Evolutionary conservation across 2,888 invertebrate genomes (phyloP).

Genomic region (Scelioninae gen. 2): DNA sequence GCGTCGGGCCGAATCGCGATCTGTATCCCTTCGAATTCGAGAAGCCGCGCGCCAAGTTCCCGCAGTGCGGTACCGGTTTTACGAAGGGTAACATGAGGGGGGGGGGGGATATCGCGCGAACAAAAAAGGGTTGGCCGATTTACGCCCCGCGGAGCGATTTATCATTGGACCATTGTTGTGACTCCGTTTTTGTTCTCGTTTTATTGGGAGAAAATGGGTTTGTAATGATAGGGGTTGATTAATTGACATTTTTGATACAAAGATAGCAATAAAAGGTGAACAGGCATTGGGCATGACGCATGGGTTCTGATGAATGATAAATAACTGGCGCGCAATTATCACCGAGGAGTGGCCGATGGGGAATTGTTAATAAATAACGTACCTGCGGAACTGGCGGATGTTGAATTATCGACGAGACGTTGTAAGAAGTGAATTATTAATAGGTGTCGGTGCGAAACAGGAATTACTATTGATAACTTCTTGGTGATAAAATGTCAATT

Average conservation of each 20-base stretch:
- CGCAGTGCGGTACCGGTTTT: slow-evolving; percentile 15
- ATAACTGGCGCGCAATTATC: neutral
- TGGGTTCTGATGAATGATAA: neutral
- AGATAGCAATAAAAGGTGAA: neutral
- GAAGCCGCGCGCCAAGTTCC: slow-evolving; percentile 12
- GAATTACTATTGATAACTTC: too few relatives aligned
- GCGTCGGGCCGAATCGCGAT: slow-evolving; percentile 13
- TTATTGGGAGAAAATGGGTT: slow-evolving; percentile 39
- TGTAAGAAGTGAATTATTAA: too few relatives aligned
- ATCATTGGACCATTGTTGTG: slow-evolving; percentile 35
- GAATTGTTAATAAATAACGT: too few relatives aligned
- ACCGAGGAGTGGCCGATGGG: too few relatives aligned
- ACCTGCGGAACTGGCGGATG: too few relatives aligned
- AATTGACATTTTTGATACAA: slow-evolving; percentile 5
- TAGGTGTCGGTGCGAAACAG: too few relatives aligned
- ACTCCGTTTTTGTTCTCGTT: slow-evolving; percentile 17
- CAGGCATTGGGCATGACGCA: too few relatives aligned
- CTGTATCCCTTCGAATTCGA: slow-evolving; percentile 15
- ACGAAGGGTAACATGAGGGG: too few relatives aligned
- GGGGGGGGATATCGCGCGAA: slow-evolving; percentile 12
- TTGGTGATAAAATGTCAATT: too few relatives aligned
- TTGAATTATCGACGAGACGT: too few relatives aligned
- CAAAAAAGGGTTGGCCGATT: slow-evolving; percentile 47
- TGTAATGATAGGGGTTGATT: slow-evolving; percentile 37
- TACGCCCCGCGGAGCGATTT: slow-evolving; percentile 24